These are phyloP conservation scores for Vannuccia rotundouncinata DNA, from an alignment of 2,888 invertebrate species.

Conservation along the genomic window DNA sequence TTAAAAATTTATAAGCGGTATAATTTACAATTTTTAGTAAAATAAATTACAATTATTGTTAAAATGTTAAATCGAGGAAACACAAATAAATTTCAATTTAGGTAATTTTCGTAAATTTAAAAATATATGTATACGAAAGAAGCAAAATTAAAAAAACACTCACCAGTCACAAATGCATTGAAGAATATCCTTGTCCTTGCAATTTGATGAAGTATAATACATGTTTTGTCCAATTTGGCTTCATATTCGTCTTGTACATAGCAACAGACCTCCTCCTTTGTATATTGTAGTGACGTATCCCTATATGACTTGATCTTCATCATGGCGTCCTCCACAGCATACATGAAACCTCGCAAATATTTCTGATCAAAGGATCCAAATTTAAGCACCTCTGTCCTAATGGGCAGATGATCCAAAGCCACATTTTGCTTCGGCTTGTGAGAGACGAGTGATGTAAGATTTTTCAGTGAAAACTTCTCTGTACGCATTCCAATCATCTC, in stretches of 20 bases:
- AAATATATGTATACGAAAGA: too few species aligned
- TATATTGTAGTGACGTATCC: constrained; percentile 51
- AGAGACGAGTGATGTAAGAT: constrained; percentile 58
- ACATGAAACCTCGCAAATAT: constrained; percentile 82
- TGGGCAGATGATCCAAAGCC: constrained; percentile 84
- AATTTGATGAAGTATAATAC: constrained; percentile 64
- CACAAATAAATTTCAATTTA: too few species aligned
- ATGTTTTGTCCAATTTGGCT: constrained; percentile 50
- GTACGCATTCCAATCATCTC: constrained; percentile 74
- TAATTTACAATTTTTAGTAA: too few species aligned
- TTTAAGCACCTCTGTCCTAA: constrained; percentile 88
- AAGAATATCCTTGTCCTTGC: constrained; percentile 90
- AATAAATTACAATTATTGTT: too few species aligned
- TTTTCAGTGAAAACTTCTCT: constrained; percentile 50
- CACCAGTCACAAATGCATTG: constrained; percentile 84
- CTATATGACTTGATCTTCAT: constrained; percentile 49
- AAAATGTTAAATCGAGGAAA: too few species aligned
- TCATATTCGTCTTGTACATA: constrained; percentile 56
- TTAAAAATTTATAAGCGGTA: too few species aligned
- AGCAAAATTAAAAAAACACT: constrained; percentile 40
- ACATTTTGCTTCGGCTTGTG: constrained; percentile 55
- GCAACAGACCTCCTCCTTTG: constrained; percentile 55
- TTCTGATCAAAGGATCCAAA: constrained; percentile 80
- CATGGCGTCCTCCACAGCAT: constrained; percentile 82
- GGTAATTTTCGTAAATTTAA: too few species aligned